Evolutionary conservation across 2,797 vertebrate species (phyloP).

Genomic region (Coendou prehensilis): DNA sequence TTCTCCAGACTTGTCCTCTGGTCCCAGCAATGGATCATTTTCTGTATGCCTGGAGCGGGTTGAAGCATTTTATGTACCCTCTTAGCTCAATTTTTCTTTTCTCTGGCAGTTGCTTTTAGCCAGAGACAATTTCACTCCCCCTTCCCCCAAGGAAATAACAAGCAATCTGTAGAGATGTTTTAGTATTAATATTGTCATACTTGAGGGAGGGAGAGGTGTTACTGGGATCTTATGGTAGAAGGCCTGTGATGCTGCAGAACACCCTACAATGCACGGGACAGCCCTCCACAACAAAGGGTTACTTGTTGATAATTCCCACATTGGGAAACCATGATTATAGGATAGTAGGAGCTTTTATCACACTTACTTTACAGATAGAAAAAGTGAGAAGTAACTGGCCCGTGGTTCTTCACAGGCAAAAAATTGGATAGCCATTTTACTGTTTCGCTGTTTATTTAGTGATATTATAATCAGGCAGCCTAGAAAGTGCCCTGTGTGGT

Average conservation of each 20-base stretch:
- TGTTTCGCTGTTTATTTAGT: not conserved
- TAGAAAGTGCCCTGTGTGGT: not conserved
- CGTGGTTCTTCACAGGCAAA: not conserved
- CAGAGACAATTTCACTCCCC: not conserved
- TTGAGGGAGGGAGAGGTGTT: not conserved
- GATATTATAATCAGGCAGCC: not conserved
- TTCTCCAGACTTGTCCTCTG: not conserved
- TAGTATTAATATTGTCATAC: not conserved
- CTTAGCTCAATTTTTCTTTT: slow-evolving; percentile 8
- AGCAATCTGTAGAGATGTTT: not conserved
- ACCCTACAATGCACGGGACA: not conserved
- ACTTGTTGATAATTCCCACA: not conserved
- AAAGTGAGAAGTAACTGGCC: not conserved
- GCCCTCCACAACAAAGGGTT: not conserved
- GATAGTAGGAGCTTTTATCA: not conserved
- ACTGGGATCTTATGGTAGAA: not conserved
- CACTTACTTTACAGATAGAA: not conserved
- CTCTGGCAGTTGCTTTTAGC: not conserved
- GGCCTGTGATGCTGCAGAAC: not conserved
- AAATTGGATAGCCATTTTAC: not conserved
- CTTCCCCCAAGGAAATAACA: not conserved
- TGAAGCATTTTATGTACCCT: not conserved
- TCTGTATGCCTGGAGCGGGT: not conserved
- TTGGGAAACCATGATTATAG: not conserved
- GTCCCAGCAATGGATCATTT: not conserved